Evolutionary conservation across 1,140 invertebrate species (phyloP).

Genomic region (Diachasma alloeum): DNA sequence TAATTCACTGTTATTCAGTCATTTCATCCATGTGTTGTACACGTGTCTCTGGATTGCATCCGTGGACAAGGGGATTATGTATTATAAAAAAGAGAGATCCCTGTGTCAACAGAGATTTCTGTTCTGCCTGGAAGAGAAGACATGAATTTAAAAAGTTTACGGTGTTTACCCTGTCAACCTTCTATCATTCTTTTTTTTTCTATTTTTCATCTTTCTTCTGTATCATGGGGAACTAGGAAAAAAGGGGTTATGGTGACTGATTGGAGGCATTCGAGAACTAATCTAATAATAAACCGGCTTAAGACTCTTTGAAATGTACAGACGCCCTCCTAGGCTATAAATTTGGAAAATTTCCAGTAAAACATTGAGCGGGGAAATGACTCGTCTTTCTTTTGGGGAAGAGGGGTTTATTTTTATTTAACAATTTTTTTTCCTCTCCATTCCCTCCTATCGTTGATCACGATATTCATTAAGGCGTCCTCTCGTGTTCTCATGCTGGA

Average conservation of each 20-base stretch:
- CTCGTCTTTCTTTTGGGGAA: not conserved
- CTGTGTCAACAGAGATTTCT: conserved; percentile 5
- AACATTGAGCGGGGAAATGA: not conserved
- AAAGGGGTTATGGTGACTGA: not conserved
- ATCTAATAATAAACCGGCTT: conserved; percentile 4
- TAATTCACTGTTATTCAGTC: conserved; percentile 2
- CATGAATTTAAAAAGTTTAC: conserved; percentile 8
- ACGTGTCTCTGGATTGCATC: not conserved
- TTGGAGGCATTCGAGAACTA: not conserved
- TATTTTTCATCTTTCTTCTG: not conserved
- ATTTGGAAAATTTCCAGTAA: not conserved
- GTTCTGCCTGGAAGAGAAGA: not conserved
- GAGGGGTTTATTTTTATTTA: not conserved
- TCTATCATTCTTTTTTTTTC: not conserved
- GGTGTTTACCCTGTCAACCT: not conserved
- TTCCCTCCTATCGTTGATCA: conserved; percentile 2
- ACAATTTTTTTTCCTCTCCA: not conserved
- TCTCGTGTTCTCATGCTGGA: conserved; percentile 14
- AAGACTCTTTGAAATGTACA: not conserved
- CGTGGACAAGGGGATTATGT: not conserved
- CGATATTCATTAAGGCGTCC: conserved; percentile 15
- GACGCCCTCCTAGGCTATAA: not conserved
- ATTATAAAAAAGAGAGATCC: conserved; percentile 1
- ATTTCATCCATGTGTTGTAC: not conserved
- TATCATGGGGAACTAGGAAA: not conserved